Evolutionary conservation across 2,888 invertebrate species (phyloP).

Genomic region (Tridacna gigas): DNA sequence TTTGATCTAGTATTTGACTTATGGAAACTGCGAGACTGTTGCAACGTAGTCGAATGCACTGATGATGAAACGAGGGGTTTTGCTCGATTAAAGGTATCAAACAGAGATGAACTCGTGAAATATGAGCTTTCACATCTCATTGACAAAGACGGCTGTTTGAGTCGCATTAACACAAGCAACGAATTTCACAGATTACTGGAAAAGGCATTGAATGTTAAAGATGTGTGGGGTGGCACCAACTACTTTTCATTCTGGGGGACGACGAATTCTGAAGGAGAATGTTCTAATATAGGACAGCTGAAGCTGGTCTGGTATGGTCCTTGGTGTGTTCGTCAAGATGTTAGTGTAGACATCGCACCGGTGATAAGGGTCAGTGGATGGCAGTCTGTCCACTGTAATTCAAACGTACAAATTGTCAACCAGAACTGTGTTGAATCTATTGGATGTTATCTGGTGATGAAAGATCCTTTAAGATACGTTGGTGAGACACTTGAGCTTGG

Average conservation of each 20-base stretch:
- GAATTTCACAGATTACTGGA: conserved; percentile 33
- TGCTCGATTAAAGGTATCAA: not conserved
- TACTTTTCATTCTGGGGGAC: conserved; percentile 31
- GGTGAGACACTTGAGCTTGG: not conserved
- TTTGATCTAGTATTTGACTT: conserved; percentile 42
- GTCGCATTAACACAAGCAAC: conserved; percentile 29
- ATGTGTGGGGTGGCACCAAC: not conserved
- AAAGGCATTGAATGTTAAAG: conserved; percentile 3
- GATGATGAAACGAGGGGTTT: not conserved
- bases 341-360: conserved; percentile 40
- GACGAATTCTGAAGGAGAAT: conserved; percentile 37
- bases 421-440: not conserved
- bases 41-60: conserved; percentile 2
- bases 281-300: conserved; percentile 38
- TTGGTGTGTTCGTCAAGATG: conserved; percentile 13
- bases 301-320: conserved; percentile 39
- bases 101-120: not conserved
- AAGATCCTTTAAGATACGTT: conserved; percentile 8
- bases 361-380: conserved; percentile 25
- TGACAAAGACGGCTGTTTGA: conserved; percentile 31
- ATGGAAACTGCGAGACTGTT: conserved; percentile 27
- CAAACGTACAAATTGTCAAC: not conserved
- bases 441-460: conserved; percentile 47
- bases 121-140: not conserved
- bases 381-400: conserved; percentile 15